Evolutionary conservation across 2,888 invertebrate species (phyloP), one percentile per base, ranked within the genome.

Genomic region (Macrophya alboannulata): DNA sequence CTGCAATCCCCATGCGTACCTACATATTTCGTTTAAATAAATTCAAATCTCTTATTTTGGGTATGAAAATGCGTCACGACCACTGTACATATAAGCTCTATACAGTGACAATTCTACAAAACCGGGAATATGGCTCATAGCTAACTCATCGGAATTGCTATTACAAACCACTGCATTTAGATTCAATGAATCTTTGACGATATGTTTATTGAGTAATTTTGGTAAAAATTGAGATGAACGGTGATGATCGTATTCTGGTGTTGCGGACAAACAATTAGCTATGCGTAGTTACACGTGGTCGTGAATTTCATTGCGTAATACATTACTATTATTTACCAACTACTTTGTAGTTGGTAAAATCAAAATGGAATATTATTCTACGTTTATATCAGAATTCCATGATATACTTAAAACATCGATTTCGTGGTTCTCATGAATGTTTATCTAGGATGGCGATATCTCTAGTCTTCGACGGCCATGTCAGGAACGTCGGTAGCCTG

Each of bases 391-490:
- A 25, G 6, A 15, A 37, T 37, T 68, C 15, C 12, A 31, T 31
- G 1, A 37, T 68, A 31, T 68, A 15, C 12, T 15, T 6, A 0
- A 12, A 37, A 10, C 31, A 15, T 68, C 31, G 65, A 12, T 68
- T 68, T 12, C 17, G 25, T 12, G 12, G 12, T 68, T 17, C 0
- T 68, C 15, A 10, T 65, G 59, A 87, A 68, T n/a, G 25, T 74
- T 83, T 77, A 51, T 85, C 21, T 87, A 95, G 95, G 95, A 97
- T 98, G 97, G 96, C 97, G n/a, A 97, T 98, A 85, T 97, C 98
- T 0, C 91, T 98, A 90, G 97, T 97, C 0, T 98, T 98, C 92
- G 98, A 98, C 90, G 98, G 98, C 0, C 98, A 98, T 91, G 98
- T 98, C 21, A 95, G 98, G 90, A 98, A 98, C 91, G 98, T 98